Base-by-base conservation (phyloP, 2,888 invertebrate species). In the Meteorus colon region DNA sequence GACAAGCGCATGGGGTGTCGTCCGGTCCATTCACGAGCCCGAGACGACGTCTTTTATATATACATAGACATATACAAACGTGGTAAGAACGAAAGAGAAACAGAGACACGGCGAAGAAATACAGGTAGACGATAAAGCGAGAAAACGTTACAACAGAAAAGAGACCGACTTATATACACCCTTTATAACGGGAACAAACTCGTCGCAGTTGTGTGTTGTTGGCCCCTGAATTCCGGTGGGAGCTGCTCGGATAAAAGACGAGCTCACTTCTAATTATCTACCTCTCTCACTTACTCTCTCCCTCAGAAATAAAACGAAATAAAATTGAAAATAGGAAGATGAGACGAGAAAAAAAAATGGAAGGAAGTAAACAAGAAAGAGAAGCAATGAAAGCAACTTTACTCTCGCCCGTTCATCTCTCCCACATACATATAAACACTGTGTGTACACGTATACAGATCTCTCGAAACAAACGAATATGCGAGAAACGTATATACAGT, bases 211-310 rank as follows among this genome's bases (percentile, higher is more conserved):
- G 77, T 76, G 75, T 78, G 69, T 69, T 37, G 72, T 65, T 73
- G 41, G 48, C 68, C 62, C 69, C 48, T 75, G 78, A 74, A 77
- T 74, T 76, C 78, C 74, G 74, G 73, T 74, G 62, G 62, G 78
- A 41, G 63, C 51, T 62, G 72, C 75, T 55, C 66, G 72, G 69
- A 76, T 75, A 74, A 77, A 78, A 79, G 78, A 70, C 79, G 79
- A 82, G 75, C 80, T 83, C 78, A 78, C 82, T 81, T 82, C 83
- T 84, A 84, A 84, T 84, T 84, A 84, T 84, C 83, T 80, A 76
- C 77, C 73, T 14, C 72, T 65, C 41, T 62, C 41, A 34, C 29
- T 48, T 67, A 55, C 41, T 65, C 60, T 74, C 37, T 16, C 37
- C 66, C 68, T 51, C 48, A 70, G 48, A 51, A 60, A 66, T 48